These are phyloP conservation scores for Drosophila rubida DNA, from an alignment of 2,888 invertebrate genomes.

Conservation along the genomic window DNA sequence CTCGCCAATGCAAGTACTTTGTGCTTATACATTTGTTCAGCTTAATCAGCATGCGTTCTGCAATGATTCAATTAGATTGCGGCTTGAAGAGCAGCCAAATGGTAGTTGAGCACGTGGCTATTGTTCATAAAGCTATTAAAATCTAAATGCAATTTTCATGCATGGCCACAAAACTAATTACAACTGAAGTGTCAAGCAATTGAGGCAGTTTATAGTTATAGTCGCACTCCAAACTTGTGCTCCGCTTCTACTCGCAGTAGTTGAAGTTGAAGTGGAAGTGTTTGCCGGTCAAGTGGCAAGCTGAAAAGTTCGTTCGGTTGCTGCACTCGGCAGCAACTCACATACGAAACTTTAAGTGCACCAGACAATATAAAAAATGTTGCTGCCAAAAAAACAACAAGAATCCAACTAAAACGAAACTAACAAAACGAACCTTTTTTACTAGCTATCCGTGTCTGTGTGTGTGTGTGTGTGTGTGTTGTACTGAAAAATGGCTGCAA, in stretches of 20 bases:
- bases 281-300: slow-evolving; percentile 67
- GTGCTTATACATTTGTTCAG: no score
- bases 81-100: not conserved
- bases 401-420: slow-evolving; percentile 35
- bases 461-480: slow-evolving; percentile 38
- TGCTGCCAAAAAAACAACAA: slow-evolving; percentile 32
- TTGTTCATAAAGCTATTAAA: slow-evolving; percentile 49
- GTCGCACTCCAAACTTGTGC: slow-evolving; percentile 22
- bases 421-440: slow-evolving; percentile 45
- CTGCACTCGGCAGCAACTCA: slow-evolving; percentile 43
- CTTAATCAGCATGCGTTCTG: not conserved
- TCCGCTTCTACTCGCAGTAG: slow-evolving; percentile 9
- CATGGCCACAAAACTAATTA: slow-evolving; percentile 78
- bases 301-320: slow-evolving; percentile 60
- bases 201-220: slow-evolving; percentile 55
- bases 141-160: slow-evolving; percentile 55
- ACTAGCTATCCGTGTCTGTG: slow-evolving; percentile 11
- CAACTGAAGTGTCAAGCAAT: slow-evolving; percentile 76
- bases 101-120: slow-evolving; percentile 39
- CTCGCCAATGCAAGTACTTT: not conserved
- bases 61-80: not conserved
- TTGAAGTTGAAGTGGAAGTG: slow-evolving; percentile 45
- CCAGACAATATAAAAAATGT: slow-evolving; percentile 56
- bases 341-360: slow-evolving; percentile 60
- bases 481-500: slow-evolving; percentile 76